Percentiles rank a stretch among this genome's conserved stretches.
phyloP scores from a whole-genome alignment of 2,888 invertebrate genomes.

The Sarcophaga caerulescens region DNA sequence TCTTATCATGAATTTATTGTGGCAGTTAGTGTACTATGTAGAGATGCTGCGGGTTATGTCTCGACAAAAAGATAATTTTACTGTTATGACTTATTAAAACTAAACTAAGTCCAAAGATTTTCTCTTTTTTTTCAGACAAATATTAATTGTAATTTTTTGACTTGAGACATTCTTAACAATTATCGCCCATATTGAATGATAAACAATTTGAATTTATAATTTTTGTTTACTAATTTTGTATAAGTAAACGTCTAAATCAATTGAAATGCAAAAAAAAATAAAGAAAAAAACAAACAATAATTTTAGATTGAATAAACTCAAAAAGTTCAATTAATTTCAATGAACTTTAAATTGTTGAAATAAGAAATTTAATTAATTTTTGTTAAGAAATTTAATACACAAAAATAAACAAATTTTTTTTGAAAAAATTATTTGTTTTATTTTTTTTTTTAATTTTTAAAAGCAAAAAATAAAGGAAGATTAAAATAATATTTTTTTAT shows the following conservation, averaged over 20 bases:
- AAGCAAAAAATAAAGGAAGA: neutral
- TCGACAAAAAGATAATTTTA: too few species aligned
- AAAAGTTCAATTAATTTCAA: conserved; percentile 25
- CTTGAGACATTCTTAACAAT: too few species aligned
- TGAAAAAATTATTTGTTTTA: neutral
- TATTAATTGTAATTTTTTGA: too few species aligned
- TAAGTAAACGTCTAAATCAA: neutral
- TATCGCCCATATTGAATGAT: too few species aligned
- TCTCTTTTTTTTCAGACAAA: too few species aligned
- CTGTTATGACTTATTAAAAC: too few species aligned
- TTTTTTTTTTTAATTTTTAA: neutral
- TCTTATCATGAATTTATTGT: too few species aligned
- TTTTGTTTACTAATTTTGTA: neutral
- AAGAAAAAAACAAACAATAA: too few species aligned
- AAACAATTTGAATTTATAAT: too few species aligned
- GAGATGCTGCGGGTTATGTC: too few species aligned
- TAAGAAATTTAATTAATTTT: neutral
- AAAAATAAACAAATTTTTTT: neutral
- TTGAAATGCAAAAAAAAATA: neutral
- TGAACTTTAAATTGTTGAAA: conserved; percentile 13
- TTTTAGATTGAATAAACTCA: conserved; percentile 17
- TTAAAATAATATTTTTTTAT: neutral
- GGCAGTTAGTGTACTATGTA: too few species aligned
- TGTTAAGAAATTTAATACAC: neutral
- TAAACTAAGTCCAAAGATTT: too few species aligned